Evolutionary conservation across 2,113 vertebrate species (phyloP), one percentile per base, ranked within the genome.

Genomic region (Calyptomena viridis): DNA sequence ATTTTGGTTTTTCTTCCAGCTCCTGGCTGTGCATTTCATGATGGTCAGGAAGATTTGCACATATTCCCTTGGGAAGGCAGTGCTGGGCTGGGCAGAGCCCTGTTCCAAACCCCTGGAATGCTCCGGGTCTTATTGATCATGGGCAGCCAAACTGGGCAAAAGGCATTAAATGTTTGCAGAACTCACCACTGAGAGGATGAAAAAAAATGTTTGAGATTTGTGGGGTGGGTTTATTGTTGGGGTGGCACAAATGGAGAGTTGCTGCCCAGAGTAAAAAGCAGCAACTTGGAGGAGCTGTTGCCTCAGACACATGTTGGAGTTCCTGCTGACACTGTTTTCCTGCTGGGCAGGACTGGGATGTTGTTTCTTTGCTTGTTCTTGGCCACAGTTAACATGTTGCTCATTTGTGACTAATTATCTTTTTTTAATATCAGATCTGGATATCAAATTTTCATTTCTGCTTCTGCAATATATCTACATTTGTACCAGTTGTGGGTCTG

Each of bases 251-350:
- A 14, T 17, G 22, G 23, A 39, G 58, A 39, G n/a, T 20, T 73
- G 68, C 31, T 71, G 35, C 35, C 78, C 9, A 14, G 31, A 20
- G 31, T 30, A 20, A 44, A 8, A 13, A n/a, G 7, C 10, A 7
- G 12, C 18, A 13, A 4, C 30, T 56, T 30, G 56, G 8, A 74
- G 90, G 84, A 71, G 12, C 47, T 74, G 21, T 30, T 68, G 50
- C 27, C 33, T 47, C 4, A 0, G 64, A 5, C 0, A 1, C 0
- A 1, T 28, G 9, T 30, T 49, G 0, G 4, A 55, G 31, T 23
- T 68, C 8, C 11, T 47, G 5, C 46, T 53, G 13, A 5, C 52
- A 18, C 35, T 53, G 6, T 17, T 37, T 6, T 72, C 28, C 49
- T 85, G 75, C 11, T n/a, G 50, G 47, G 44, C 16, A 25, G 3